These are phyloP conservation scores for Brachypalpus laphriformis DNA, from an alignment of 2,888 invertebrate genomes.

Conservation along the genomic window DNA sequence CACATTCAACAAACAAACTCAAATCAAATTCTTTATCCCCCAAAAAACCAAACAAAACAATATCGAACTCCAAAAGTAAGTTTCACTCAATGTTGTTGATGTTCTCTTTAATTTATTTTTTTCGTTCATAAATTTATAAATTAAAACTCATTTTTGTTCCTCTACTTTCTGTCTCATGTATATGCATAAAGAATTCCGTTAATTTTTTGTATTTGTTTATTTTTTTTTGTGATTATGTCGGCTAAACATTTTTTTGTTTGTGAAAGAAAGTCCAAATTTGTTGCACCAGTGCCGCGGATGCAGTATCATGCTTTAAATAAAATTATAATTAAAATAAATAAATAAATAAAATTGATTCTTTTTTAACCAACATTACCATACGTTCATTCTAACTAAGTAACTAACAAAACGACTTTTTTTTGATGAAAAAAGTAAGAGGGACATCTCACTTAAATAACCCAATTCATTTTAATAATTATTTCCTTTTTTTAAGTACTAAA, in stretches of 20 bases:
- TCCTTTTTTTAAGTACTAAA: constrained; percentile 35
- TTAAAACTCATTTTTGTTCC: constrained; percentile 4
- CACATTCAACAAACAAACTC: constrained; percentile 79
- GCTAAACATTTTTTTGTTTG: constrained; percentile 19
- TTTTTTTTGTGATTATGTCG: constrained; percentile 19
- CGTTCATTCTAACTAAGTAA: constrained; percentile 28
- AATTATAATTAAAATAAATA: neutral
- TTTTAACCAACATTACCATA: constrained; percentile 7
- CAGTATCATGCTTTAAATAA: constrained; percentile 19
- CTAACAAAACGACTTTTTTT: neutral
- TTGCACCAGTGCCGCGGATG: constrained; percentile 2
- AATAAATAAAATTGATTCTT: neutral
- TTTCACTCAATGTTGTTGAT: constrained; percentile 65
- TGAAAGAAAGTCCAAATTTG: constrained; percentile 12
- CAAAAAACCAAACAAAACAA: constrained; percentile 65
- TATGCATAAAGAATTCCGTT: constrained; percentile 13
- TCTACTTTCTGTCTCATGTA: constrained; percentile 34
- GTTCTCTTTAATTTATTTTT: constrained; percentile 28
- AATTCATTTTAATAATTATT: constrained; percentile 38
- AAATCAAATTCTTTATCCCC: constrained; percentile 58
- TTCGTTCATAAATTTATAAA: neutral
- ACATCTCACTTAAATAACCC: constrained; percentile 27
- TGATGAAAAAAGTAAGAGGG: neutral
- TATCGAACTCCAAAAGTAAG: constrained; percentile 73
- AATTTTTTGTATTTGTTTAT: constrained; percentile 8